These are phyloP conservation scores for Drosophila leontia DNA, from an alignment of 1,140 invertebrate genomes.

Conservation along the genomic window DNA sequence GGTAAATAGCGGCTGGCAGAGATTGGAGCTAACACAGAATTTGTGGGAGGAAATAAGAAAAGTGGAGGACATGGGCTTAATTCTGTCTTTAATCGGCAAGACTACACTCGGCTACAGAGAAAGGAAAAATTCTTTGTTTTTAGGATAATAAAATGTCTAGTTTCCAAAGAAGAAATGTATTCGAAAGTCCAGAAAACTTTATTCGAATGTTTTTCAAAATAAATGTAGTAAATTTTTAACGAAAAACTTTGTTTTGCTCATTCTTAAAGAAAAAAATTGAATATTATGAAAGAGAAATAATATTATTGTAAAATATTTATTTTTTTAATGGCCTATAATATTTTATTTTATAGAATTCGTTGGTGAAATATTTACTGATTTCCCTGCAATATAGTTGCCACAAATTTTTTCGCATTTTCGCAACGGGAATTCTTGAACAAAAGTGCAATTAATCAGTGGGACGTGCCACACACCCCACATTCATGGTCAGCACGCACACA, in stretches of 20 bases:
- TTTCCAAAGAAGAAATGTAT: too few species aligned
- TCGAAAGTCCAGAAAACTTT: too few species aligned
- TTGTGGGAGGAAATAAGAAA: background rate
- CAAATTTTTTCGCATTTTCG: conserved; percentile 21
- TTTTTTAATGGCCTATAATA: too few species aligned
- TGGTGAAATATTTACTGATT: background rate
- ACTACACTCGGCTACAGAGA: background rate
- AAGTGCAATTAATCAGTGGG: conserved; percentile 77
- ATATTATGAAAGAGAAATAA: too few species aligned
- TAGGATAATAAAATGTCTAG: too few species aligned
- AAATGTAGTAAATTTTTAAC: too few species aligned
- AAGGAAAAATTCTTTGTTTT: background rate
- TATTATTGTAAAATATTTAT: too few species aligned
- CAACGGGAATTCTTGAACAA: conserved; percentile 24
- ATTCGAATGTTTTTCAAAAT: too few species aligned
- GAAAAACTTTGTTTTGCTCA: too few species aligned
- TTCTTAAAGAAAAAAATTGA: too few species aligned
- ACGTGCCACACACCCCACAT: conserved; percentile 62
- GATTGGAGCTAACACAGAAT: conserved; percentile 18
- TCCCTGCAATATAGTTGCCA: background rate
- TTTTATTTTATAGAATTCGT: background rate
- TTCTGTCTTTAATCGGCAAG: conserved; percentile 22
- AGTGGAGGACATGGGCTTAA: conserved; percentile 1
- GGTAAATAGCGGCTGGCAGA: conserved; percentile 55
- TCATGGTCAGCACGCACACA: conserved; percentile 65